Base-by-base conservation (phyloP, 2,797 vertebrate species). In the Xenopus petersii region DNA sequence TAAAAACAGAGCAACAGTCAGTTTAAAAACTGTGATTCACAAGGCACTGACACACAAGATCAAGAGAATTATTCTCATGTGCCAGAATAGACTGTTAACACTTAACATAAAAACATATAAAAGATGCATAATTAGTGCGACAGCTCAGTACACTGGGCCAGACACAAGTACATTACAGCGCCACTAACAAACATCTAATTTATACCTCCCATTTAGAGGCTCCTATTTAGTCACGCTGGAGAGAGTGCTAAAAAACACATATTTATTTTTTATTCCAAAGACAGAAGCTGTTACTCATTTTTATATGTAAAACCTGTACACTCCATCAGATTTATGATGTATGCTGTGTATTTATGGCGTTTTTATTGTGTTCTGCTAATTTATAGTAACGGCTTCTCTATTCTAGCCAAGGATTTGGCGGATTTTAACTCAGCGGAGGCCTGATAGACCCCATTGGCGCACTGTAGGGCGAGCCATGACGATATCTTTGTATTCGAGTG, bases 281-380 rank as follows among this genome's bases (percentile, higher is more conserved):
- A 83, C 84, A 75, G 46, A 68, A 72, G 83, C 81, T 63, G 70
- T 89, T 88, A 87, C 85, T 91, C 88, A 90, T 87, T 90, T 92
- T 90, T 90, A 92, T 91, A 87, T 87, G 80, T 79, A 81, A 0
- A 71, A 83, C 81, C 85, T 84, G 83, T 82, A 87, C 86, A 81
- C 82, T 87, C 88, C 86, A 85, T 86, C 84, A 83, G 87, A 90
- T 90, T 92, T 92, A 90, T 89, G 89, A 87, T 82, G 83, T 85
- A 87, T 82, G 81, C 84, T 75, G 73, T 86, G 83, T 90, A 86
- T 90, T 90, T 90, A 88, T 90, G 87, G 85, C 87, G 24, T 83
- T 89, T 91, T 91, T 92, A 91, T 90, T 89, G 81, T 88, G 83
- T 76, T 83, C 85, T 88, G 87, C 89, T 90, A 90, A 91, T 91